Percentiles rank a stretch among this genome's conserved stretches.
phyloP scores from a whole-genome alignment of 2,113 vertebrate species.

The Leptodactylus fuscus region DNA sequence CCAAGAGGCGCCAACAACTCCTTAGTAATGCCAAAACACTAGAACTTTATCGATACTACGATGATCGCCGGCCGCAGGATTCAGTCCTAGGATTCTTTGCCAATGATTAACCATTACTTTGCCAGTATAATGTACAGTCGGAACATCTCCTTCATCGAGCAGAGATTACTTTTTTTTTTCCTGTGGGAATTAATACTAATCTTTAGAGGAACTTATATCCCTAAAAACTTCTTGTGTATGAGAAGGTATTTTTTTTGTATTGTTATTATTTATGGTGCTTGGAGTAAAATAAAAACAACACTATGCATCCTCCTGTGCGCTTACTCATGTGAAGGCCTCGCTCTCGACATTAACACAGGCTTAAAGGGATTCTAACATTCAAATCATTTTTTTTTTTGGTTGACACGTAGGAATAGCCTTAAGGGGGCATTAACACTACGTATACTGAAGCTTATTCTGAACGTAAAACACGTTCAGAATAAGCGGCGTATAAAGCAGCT shows the following conservation, averaged over 20 bases:
- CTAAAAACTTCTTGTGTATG: constrained; percentile 17
- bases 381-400: too few species aligned
- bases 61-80: neutral
- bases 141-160: neutral
- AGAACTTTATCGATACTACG: neutral
- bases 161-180: neutral
- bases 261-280: constrained; percentile 43
- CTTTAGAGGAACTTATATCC: constrained; percentile 40
- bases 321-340: neutral
- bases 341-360: too few species aligned
- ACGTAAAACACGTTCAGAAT: too few species aligned
- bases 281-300: constrained; percentile 41
- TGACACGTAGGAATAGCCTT: too few species aligned
- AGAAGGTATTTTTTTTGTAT: constrained; percentile 34
- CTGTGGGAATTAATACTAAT: constrained; percentile 43
- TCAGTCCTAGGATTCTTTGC: neutral
- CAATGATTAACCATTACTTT: constrained; percentile 19
- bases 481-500: too few species aligned
- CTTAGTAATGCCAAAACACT: neutral
- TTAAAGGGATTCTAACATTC: too few species aligned
- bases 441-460: too few species aligned
- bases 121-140: neutral
- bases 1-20: neutral
- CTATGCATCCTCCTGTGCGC: constrained; percentile 23
- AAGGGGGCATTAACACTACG: too few species aligned